Percentiles rank a stretch among this genome's conserved stretches.
These are phyloP conservation scores for Celastrina argiolus DNA, from an alignment of 2,888 invertebrate species.

Conservation along the genomic window DNA sequence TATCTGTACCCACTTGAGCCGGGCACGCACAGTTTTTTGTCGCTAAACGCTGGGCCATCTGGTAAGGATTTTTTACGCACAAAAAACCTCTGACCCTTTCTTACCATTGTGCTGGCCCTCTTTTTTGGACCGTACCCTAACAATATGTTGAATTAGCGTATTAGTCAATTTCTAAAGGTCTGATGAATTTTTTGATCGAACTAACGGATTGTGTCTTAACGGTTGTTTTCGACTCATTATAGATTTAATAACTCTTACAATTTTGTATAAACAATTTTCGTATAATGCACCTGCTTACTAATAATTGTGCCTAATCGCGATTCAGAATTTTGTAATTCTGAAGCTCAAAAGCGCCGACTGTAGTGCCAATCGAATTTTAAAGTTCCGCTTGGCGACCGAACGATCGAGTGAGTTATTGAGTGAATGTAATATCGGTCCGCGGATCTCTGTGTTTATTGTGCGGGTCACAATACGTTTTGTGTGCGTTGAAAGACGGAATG, in stretches of 20 bases:
- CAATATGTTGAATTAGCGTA: conserved; percentile 76
- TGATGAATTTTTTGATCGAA: conserved; percentile 75
- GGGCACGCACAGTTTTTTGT: conserved; percentile 74
- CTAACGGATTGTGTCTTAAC: conserved; percentile 72
- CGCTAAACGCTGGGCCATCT: conserved; percentile 73
- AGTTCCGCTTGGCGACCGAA: conserved; percentile 47
- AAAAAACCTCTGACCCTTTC: conserved; percentile 76
- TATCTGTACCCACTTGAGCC: conserved; percentile 55
- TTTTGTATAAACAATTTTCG: conserved; percentile 31
- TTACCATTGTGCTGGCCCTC: conserved; percentile 71
- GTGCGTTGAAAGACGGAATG: conserved; percentile 49
- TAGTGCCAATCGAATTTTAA: conserved; percentile 65
- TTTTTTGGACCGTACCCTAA: conserved; percentile 62
- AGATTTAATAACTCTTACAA: conserved; percentile 46
- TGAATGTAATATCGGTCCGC: conserved; percentile 56
- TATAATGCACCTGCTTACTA: conserved; percentile 29
- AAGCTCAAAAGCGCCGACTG: conserved; percentile 64
- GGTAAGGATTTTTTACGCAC: conserved; percentile 68
- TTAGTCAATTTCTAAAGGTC: conserved; percentile 71
- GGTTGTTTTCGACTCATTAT: conserved; percentile 50
- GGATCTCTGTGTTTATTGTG: conserved; percentile 68
- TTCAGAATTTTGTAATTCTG: conserved; percentile 43
- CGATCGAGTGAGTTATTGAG: conserved; percentile 54
- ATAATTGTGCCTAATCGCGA: conserved; percentile 23
- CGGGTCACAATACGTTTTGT: conserved; percentile 59